phyloP scores from a whole-genome alignment of 2,888 invertebrate genomes.

The Phasia obesa region DNA sequence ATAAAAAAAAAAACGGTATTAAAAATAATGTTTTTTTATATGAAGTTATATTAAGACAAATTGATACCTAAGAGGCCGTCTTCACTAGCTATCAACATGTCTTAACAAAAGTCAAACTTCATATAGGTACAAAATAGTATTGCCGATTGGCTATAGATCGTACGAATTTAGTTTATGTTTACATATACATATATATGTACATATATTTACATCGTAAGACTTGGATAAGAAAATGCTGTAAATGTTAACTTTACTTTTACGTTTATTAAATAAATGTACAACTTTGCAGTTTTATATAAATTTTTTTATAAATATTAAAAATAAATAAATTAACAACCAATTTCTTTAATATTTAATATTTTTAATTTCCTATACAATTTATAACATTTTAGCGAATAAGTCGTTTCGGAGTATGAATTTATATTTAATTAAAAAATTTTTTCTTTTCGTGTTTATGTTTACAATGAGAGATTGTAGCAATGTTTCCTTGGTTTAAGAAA shows the following conservation, averaged over 20 bases:
- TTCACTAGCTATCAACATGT: too few species aligned
- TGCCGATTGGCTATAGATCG: too few species aligned
- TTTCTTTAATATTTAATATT: slow-evolving; percentile 43
- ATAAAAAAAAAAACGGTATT: too few species aligned
- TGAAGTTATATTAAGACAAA: too few species aligned
- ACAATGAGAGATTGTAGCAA: slow-evolving; percentile 31
- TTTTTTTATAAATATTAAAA: slow-evolving; percentile 66
- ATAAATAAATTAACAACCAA: slow-evolving; percentile 57
- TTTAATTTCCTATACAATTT: slow-evolving; percentile 61
- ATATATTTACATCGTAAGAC: background rate
- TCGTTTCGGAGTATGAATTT: slow-evolving; percentile 57
- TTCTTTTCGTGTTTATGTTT: slow-evolving; percentile 47
- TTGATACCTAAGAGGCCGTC: too few species aligned
- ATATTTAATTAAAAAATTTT: background rate
- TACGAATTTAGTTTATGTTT: too few species aligned
- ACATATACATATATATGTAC: too few species aligned
- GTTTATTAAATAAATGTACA: slow-evolving; percentile 70
- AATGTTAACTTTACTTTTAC: slow-evolving; percentile 45
- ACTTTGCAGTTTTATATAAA: slow-evolving; percentile 56
- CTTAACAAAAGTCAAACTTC: too few species aligned
- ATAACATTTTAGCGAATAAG: slow-evolving; percentile 39
- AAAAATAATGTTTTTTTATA: too few species aligned
- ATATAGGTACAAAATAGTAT: too few species aligned
- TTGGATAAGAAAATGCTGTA: background rate
- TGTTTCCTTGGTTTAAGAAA: slow-evolving; percentile 1